A percentile compares a stretch with the other conserved stretches of the same genome.
Evolutionary conservation across 2,113 vertebrate species (phyloP).

Genomic region (Eupsittula cactorum): DNA sequence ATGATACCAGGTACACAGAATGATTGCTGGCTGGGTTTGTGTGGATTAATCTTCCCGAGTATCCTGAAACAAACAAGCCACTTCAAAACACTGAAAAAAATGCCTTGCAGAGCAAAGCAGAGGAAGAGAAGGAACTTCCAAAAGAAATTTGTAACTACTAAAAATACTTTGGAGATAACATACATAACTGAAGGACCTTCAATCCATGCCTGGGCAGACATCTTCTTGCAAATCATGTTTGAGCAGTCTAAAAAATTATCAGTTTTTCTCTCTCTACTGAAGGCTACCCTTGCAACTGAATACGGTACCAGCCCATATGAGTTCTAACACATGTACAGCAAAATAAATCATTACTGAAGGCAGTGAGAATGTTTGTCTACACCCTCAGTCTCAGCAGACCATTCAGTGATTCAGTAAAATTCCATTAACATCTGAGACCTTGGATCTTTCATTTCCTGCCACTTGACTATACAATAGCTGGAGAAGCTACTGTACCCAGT

Average conservation of each 20-base stretch:
- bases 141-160: not conserved
- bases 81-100: not conserved
- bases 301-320: not conserved
- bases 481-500: not conserved
- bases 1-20: not conserved
- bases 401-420: slow-evolving; percentile 19
- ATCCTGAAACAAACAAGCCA: not conserved
- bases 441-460: slow-evolving; percentile 36
- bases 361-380: slow-evolving; percentile 22
- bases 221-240: not conserved
- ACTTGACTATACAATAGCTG: not conserved
- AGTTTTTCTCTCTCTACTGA: not conserved
- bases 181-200: not conserved
- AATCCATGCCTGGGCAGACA: not conserved
- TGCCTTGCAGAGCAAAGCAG: not conserved
- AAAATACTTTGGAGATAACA: not conserved
- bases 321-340: not conserved
- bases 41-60: not conserved
- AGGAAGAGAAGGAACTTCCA: not conserved
- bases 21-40: not conserved
- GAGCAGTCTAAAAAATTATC: not conserved
- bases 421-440: not conserved
- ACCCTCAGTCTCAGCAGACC: not conserved
- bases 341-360: slow-evolving; percentile 22
- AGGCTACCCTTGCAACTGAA: not conserved